These are phyloP conservation scores for Brachionus rotundiformis DNA, from an alignment of 1,140 invertebrate species.

Conservation along the genomic window DNA sequence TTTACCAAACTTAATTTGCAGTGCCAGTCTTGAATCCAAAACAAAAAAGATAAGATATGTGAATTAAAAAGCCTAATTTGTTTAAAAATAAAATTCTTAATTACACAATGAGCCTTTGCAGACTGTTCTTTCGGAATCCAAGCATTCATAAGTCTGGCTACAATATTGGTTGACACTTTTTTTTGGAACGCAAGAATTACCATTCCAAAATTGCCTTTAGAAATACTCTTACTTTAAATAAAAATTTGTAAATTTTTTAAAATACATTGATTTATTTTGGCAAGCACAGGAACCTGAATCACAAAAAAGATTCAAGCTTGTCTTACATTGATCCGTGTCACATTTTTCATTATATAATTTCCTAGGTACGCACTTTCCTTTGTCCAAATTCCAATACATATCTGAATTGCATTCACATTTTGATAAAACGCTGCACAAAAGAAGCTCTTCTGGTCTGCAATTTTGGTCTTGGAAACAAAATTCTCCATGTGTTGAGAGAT, in stretches of 20 bases:
- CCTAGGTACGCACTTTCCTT: background rate
- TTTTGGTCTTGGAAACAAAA: background rate
- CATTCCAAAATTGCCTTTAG: background rate
- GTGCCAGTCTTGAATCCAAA: too few relatives aligned
- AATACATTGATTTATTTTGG: background rate
- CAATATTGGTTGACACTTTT: background rate
- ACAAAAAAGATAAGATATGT: too few relatives aligned
- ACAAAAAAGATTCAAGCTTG: background rate
- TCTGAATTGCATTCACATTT: background rate
- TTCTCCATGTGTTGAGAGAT: background rate
- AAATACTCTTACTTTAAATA: background rate
- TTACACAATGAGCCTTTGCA: background rate
- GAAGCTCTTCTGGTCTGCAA: background rate
- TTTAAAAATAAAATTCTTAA: too few relatives aligned
- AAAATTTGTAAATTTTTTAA: background rate
- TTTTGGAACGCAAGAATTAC: background rate
- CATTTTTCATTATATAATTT: background rate
- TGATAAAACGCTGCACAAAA: background rate
- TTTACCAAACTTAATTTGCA: too few relatives aligned
- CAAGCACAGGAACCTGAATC: background rate
- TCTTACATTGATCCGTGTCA: background rate
- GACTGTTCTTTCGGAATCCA: background rate
- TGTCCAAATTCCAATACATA: background rate
- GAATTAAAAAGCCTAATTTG: too few relatives aligned
- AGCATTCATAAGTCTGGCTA: background rate